Evolutionary conservation across 2,113 vertebrate species (phyloP).

Genomic region (Heptranchias perlo): DNA sequence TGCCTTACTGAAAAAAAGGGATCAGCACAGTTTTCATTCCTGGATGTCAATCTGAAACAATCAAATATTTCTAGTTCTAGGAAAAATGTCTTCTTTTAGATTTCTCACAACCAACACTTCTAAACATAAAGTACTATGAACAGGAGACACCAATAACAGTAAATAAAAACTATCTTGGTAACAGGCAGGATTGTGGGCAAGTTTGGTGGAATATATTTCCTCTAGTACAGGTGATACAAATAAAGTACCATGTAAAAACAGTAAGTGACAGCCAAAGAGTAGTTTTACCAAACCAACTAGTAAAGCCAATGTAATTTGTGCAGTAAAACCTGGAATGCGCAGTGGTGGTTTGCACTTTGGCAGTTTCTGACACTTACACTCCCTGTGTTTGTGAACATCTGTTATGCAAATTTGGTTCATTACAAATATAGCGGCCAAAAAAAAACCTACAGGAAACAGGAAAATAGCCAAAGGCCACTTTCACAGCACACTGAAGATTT

Average conservation of each 20-base stretch:
- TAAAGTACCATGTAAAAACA: not conserved
- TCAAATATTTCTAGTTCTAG: too few species aligned
- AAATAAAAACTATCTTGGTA: not conserved
- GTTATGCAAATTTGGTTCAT: not conserved
- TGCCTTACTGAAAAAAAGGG: too few species aligned
- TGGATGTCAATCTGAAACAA: not conserved
- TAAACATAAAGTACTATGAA: not conserved
- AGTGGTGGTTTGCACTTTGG: not conserved
- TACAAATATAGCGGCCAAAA: not conserved
- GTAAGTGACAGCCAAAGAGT: not conserved
- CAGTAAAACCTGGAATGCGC: not conserved
- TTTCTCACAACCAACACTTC: not conserved
- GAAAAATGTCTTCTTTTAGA: too few species aligned
- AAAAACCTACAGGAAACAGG: not conserved
- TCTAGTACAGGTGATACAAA: not conserved
- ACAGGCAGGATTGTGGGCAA: not conserved
- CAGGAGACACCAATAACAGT: not conserved
- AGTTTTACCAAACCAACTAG: not conserved
- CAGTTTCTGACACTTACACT: not conserved
- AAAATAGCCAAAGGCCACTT: not conserved
- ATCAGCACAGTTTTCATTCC: too few species aligned
- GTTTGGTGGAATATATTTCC: not conserved
- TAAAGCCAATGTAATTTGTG: not conserved
- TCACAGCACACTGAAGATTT: not conserved
- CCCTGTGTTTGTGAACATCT: not conserved